These are phyloP conservation scores for Prietella phreatophila DNA, from an alignment of 2,113 vertebrate genomes.

Conservation along the genomic window DNA sequence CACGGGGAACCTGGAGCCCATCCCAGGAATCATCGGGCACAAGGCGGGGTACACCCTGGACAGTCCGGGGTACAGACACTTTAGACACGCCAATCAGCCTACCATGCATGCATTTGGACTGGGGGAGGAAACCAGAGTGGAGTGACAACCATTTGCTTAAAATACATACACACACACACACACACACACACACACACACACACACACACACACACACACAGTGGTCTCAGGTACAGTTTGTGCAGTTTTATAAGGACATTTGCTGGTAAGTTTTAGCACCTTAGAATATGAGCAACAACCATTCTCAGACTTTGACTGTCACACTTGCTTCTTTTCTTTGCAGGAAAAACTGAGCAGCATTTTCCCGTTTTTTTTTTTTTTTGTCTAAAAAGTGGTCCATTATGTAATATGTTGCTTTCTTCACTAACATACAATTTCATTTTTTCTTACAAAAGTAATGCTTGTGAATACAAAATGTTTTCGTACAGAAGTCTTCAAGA, in stretches of 20 bases:
- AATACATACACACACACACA: too few species aligned
- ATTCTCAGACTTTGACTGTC: not conserved
- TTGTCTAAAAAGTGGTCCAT: not conserved
- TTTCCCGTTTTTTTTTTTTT: not conserved
- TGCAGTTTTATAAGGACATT: not conserved
- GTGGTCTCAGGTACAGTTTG: not conserved
- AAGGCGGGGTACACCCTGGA: too few species aligned
- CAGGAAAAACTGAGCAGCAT: not conserved
- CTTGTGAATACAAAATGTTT: not conserved
- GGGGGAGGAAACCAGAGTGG: too few species aligned
- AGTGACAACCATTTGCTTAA: not conserved
- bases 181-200: too few species aligned
- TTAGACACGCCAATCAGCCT: too few species aligned
- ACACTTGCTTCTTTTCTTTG: not conserved
- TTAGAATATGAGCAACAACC: not conserved
- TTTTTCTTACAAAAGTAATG: not conserved
- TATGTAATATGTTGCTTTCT: not conserved
- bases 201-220: too few species aligned
- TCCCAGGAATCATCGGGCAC: too few species aligned
- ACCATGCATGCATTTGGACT: too few species aligned
- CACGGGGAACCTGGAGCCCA: too few species aligned
- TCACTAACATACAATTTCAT: not conserved
- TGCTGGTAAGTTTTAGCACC: not conserved
- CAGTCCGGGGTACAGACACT: too few species aligned
- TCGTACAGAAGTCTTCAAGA: not conserved